Base-by-base conservation (phyloP, 2,888 invertebrate species). In the Phalera bucephala region DNA sequence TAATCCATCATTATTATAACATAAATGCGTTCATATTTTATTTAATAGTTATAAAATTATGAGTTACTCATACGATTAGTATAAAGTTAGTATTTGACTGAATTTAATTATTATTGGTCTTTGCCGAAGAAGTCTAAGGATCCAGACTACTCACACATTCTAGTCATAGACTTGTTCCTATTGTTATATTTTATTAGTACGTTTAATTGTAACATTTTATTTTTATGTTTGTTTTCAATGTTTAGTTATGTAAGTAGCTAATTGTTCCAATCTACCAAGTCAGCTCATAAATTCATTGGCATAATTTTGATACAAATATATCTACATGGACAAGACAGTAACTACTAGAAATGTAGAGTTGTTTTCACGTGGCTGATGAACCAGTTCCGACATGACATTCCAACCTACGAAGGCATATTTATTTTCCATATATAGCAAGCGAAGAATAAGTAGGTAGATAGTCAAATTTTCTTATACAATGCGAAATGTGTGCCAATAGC, bases 121-220 rank as follows among this genome's bases (percentile, higher is more conserved):
- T 71, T 69, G 73, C 74, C 76, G 75, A 75, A 75, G 46, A 77
- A 77, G 79, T 77, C 81, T 76, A 72, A 76, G 63, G 47, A 59
- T 37, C 48, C 58, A 53, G 55, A 23, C 1, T 6, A 6, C 4
- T 11, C 3, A 17, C 57, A 56, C 44, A 32, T 41, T 55, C 52
- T 63, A 57, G 53, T 66, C 57, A 59, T 37, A 33, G 21, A 35
- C 54, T 28, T 48, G 55, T 65, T 60, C 48, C 53, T 68, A 58
- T 51, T 34, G 22, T 53, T 63, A 21, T 22, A 6, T 14, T 26
- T 27, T 2, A 28, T 28, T 30, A 13, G 23, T 31, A 31, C 33
- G 31, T 38, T 42, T 38, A 32, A 38, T 31, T n/a, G n/a, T n/a
- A n/a, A n/a, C n/a, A n/a, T n/a, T n/a, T n/a, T n/a, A n/a, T n/a